Evolutionary conservation across 1,140 invertebrate genomes (phyloP).

Genomic region (Meteorus sp.): DNA sequence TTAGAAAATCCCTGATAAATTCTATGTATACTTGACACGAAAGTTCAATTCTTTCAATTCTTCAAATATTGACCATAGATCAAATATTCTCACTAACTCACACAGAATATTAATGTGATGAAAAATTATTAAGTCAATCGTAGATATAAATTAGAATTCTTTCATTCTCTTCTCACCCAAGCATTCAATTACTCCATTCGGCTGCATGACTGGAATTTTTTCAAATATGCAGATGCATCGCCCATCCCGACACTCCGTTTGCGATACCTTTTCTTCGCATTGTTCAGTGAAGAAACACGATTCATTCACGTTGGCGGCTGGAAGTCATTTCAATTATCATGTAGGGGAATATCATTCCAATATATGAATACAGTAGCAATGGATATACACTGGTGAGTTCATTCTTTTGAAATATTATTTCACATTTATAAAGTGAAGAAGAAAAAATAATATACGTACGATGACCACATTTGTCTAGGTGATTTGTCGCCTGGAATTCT

Average conservation of each 20-base stretch:
- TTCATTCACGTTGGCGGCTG: conserved; percentile 77
- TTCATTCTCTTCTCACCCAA: conserved; percentile 62
- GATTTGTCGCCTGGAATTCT: conserved; percentile 74
- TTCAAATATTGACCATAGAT: too few species aligned
- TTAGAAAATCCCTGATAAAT: background rate
- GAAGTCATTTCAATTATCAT: conserved; percentile 43
- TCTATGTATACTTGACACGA: too few species aligned
- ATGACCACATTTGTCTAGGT: conserved; percentile 81
- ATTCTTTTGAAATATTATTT: too few species aligned
- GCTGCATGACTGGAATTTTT: conserved; percentile 67
- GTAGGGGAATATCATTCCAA: conserved; percentile 3
- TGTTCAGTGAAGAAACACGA: conserved; percentile 80
- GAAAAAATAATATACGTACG: conserved; percentile 60
- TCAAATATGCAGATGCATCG: conserved; percentile 77
- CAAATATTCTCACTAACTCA: too few species aligned
- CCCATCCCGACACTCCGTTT: conserved; percentile 77
- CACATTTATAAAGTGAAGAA: background rate
- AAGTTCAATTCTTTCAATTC: background rate
- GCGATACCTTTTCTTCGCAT: conserved; percentile 69
- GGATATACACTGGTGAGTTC: background rate
- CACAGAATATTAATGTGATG: too few species aligned
- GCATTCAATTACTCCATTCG: conserved; percentile 71
- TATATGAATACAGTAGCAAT: background rate
- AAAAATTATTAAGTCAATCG: too few species aligned
- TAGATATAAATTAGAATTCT: too few species aligned